A percentile compares a stretch with the other conserved stretches of the same genome.
Evolutionary conservation across 2,113 vertebrate genomes (phyloP).

Genomic region (Halcyon malimbica): DNA sequence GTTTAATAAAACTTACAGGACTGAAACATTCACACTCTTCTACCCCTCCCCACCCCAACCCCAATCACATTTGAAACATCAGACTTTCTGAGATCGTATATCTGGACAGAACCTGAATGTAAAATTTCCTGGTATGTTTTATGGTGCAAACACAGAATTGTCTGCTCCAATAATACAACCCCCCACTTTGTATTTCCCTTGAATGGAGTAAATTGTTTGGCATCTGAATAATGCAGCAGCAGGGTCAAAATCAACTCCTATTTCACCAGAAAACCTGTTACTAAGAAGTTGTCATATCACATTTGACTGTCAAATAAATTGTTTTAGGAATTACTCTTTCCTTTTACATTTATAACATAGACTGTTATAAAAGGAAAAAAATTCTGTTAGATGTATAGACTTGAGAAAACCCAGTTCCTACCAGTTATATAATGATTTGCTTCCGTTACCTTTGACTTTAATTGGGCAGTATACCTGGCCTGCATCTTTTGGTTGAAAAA

Average conservation of each 20-base stretch:
- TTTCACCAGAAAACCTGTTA: background rate
- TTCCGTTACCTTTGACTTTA: background rate
- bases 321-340: background rate
- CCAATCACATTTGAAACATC: background rate
- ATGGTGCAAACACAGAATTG: constrained; percentile 43
- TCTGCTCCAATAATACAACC: constrained; percentile 3
- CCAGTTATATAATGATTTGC: background rate
- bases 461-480: no score
- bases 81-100: constrained; percentile 62
- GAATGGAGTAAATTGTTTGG: constrained; percentile 50
- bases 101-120: constrained; percentile 41
- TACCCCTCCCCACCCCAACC: no score
- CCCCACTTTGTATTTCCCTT: constrained; percentile 12
- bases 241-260: constrained; percentile 11
- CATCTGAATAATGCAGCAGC: background rate
- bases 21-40: background rate
- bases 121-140: constrained; percentile 35
- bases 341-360: background rate
- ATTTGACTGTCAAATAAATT: background rate
- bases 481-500: background rate
- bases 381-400: background rate
- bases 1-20: constrained; percentile 53
- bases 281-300: background rate
- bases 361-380: background rate
- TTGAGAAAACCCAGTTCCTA: background rate